Base-by-base conservation (phyloP, 2,888 invertebrate genomes). In the Sthenelais limicola region DNA sequence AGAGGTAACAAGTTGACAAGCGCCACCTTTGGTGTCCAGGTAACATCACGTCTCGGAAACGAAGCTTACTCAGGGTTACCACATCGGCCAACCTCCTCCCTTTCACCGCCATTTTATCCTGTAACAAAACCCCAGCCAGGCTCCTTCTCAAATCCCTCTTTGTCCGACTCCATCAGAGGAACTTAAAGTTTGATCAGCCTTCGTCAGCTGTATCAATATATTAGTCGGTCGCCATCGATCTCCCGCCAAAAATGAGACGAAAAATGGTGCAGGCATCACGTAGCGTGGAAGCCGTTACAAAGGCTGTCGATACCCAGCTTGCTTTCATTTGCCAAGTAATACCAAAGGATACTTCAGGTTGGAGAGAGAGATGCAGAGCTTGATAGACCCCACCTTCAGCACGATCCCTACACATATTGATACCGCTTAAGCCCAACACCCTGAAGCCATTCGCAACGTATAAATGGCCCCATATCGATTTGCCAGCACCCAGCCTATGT, bases 141-240 rank as follows among this genome's bases (percentile, higher is more conserved):
- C 56, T 33, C 56, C 56, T 15, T 15, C 28, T 33, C 56, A 32
- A 5, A n/a, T 33, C 30, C n/a, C 32, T 12, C 30, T 56, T 56
- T 56, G 56, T 56, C 56, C 33, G 32, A 24, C n/a, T 1, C 30
- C 56, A 24, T 21, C 32, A 32, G 5, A 56, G 32, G 15, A 56
- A 56, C 18, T 12, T n/a, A 32, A 32, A 33, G 56, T 56, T 56
- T 56, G 56, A 56, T 56, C 56, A 56, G 56, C 33, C 56, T 33
- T 33, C 56, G 56, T 56, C 56, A 56, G 56, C 56, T 56, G 56
- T 56, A 56, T 56, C 56, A 56, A 56, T 56, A 56, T 56, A 56
- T 30, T 32, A 56, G 24, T 32, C 56, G 33, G 56, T n/a, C 56
- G 32, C 30, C 56, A 30, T 56, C 32, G 56, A 56, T 56, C 33